Percentiles rank a stretch among this genome's conserved stretches.
phyloP scores from a whole-genome alignment of 2,888 invertebrate species.

The Thecophora atra region DNA sequence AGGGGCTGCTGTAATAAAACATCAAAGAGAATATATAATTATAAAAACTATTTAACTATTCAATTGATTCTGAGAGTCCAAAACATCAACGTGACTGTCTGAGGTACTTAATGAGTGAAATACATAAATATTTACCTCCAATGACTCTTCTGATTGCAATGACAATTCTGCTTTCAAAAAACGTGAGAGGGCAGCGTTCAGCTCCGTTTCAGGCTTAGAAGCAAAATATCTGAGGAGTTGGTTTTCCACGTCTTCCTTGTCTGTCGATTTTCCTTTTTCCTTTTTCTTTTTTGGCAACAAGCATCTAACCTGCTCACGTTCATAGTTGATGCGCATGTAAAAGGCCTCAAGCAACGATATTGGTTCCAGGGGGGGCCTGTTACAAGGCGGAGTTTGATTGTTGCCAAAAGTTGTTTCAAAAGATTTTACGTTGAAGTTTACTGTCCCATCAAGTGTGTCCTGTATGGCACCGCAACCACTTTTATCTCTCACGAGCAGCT shows the following conservation, averaged over 20 bases:
- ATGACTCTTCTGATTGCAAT: slow-evolving; percentile 25
- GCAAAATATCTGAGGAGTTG: slow-evolving; percentile 48
- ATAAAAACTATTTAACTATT: too few relatives aligned
- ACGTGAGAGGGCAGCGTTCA: slow-evolving; percentile 49
- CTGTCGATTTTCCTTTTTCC: not conserved
- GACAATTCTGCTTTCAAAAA: slow-evolving; percentile 41
- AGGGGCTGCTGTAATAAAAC: too few relatives aligned
- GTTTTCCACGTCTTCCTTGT: not conserved
- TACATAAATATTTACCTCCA: slow-evolving; percentile 33
- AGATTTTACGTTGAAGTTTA: slow-evolving; percentile 51
- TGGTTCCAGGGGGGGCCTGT: slow-evolving; percentile 48
- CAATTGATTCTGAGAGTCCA: too few relatives aligned
- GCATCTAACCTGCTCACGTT: slow-evolving; percentile 42
- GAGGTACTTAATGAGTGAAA: too few relatives aligned
- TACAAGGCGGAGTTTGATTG: slow-evolving; percentile 38
- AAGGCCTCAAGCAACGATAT: slow-evolving; percentile 57
- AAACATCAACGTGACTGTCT: too few relatives aligned
- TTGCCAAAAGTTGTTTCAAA: slow-evolving; percentile 46
- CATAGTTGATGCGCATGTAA: slow-evolving; percentile 50
- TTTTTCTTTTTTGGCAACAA: not conserved
- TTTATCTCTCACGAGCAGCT: slow-evolving; percentile 50
- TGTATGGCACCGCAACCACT: slow-evolving; percentile 53
- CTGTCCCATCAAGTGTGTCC: slow-evolving; percentile 46
- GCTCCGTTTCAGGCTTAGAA: slow-evolving; percentile 43
- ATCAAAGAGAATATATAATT: too few relatives aligned